Percentiles rank a stretch among this genome's conserved stretches.
Conservation (phyloP, 2,797 vertebrate genomes). For the Neosalanx taihuensis region DNA sequence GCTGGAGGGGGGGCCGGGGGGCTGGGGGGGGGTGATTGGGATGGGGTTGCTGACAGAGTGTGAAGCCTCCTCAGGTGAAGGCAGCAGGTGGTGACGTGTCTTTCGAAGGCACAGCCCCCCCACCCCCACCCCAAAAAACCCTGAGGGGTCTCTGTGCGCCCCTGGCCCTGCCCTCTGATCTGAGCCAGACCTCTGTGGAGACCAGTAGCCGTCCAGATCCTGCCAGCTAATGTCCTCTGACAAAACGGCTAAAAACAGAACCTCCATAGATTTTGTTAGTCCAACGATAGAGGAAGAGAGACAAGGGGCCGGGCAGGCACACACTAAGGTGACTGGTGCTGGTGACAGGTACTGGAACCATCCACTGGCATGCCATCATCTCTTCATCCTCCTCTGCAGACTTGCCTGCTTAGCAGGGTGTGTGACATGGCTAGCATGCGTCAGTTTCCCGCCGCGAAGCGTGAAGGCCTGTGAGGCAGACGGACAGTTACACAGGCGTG, state of each 20-base stretch:
- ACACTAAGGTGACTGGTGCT: background rate
- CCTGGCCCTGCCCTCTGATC: background rate
- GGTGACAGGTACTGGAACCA: background rate
- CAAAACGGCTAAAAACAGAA: conserved; percentile 32
- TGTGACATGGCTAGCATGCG: conserved; percentile 33
- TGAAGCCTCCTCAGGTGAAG: conserved; percentile 24
- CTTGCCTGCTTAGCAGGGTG: conserved; percentile 16
- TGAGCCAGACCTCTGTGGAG: conserved; percentile 14
- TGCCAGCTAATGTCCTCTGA: conserved; percentile 24
- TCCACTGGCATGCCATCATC: background rate
- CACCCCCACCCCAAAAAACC: conserved; percentile 5
- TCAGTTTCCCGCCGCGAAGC: conserved; percentile 28
- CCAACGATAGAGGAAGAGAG: background rate
- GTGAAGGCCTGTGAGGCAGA: conserved; percentile 44
- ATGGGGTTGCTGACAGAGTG: conserved; percentile 1
- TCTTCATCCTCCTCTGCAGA: conserved; percentile 11
- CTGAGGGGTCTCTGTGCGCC: conserved; percentile 24
- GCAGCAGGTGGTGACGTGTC: conserved; percentile 29
- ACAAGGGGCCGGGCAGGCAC: background rate
- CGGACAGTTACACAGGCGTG: conserved; percentile 34
- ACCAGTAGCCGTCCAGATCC: conserved; percentile 29
- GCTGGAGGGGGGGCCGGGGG: conserved; percentile 1
- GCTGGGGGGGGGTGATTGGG: background rate
- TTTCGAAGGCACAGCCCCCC: conserved; percentile 2
- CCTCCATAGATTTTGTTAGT: conserved; percentile 32